Evolutionary conservation across 64 coral and sea anemone genomes (phyloP).

Genomic region (Exaiptasia diaphana): DNA sequence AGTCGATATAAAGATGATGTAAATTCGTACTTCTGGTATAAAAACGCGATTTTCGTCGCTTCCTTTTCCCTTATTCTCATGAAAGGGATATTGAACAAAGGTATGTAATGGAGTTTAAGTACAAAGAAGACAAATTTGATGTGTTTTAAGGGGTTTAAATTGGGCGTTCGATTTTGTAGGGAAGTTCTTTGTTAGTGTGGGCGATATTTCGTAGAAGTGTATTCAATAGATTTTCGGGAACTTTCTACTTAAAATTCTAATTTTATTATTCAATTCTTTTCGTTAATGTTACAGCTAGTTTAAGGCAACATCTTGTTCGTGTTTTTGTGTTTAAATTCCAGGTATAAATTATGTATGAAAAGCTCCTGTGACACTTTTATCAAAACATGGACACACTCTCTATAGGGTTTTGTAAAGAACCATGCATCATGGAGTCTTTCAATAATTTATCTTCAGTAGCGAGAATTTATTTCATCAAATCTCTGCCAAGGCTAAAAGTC

Average conservation of each 20-base stretch:
- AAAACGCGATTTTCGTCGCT: neutral
- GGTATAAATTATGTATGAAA: no score
- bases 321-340: no score
- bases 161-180: slow-evolving; percentile 27
- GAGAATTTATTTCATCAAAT: no score
- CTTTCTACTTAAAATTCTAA: neutral
- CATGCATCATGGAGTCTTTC: no score
- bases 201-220: neutral
- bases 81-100: slow-evolving; percentile 4
- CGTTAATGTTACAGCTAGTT: no score
- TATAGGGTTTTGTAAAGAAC: no score
- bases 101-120: neutral
- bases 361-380: no score
- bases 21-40: slow-evolving; percentile 27
- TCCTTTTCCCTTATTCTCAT: neutral
- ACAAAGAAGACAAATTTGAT: neutral
- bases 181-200: slow-evolving; percentile 7
- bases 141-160: neutral
- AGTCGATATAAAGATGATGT: slow-evolving; percentile 64
- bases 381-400: no score
- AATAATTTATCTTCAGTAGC: no score
- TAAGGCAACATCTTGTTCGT: no score
- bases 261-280: no score
- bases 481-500: no score
- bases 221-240: neutral